A percentile compares a stretch with the other conserved stretches of the same genome.
These are phyloP conservation scores for Labeo calbasu DNA, from an alignment of 2,797 vertebrate genomes.

Conservation along the genomic window DNA sequence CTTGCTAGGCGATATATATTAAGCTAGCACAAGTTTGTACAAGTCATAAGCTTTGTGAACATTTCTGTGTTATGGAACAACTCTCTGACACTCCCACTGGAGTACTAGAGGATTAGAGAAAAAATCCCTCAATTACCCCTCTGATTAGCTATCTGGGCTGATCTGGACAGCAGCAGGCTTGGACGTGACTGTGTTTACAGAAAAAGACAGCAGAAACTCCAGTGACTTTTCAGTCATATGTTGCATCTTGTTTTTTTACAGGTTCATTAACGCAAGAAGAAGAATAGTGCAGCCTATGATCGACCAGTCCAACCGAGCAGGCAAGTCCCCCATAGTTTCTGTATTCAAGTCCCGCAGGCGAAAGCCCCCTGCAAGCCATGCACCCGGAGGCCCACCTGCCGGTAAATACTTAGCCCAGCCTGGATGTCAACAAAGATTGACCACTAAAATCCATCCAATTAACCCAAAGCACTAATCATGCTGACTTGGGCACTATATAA, in stretches of 20 bases:
- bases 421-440: conserved; percentile 77
- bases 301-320: conserved; percentile 99
- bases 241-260: conserved; percentile 69
- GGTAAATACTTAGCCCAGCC: conserved; percentile 84
- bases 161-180: conserved; percentile 61
- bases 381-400: conserved; percentile 82
- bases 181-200: conserved; percentile 35
- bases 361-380: conserved; percentile 85
- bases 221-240: not conserved
- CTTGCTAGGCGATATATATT: conserved; percentile 60
- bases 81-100: conserved; percentile 56
- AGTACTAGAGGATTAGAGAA: conserved; percentile 55
- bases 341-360: conserved; percentile 81
- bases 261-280: conserved; percentile 99
- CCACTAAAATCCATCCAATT: conserved; percentile 75
- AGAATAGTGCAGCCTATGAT: conserved; percentile 99
- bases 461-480: conserved; percentile 78
- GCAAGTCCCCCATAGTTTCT: conserved; percentile 90
- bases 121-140: conserved; percentile 57
- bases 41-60: conserved; percentile 71
- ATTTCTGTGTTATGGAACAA: conserved; percentile 68
- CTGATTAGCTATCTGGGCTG: conserved; percentile 53
- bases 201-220: conserved; percentile 9
- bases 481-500: conserved; percentile 64
- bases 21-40: conserved; percentile 73